A percentile compares a stretch with the other conserved stretches of the same genome.
Conservation (phyloP, 1,140 invertebrate genomes). For the Papilio polyxenes region DNA sequence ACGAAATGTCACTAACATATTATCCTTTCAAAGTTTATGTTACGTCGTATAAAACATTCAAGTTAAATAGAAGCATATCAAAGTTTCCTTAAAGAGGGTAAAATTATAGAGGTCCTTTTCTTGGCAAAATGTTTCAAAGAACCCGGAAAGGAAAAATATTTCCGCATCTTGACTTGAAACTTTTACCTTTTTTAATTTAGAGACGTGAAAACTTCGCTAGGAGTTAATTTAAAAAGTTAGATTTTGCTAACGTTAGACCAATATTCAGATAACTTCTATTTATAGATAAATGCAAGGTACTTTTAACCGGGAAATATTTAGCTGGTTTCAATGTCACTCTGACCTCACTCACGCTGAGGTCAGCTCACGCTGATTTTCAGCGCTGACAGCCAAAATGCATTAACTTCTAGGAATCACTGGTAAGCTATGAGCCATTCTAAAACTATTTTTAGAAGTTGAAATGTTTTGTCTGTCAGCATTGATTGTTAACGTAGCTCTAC, state of each 20-base stretch:
- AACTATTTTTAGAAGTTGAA: too few relatives aligned
- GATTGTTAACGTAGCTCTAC: too few relatives aligned
- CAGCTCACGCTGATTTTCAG: too few relatives aligned
- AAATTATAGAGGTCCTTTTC: slow-evolving; percentile 29
- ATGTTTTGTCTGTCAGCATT: too few relatives aligned
- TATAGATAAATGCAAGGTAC: background rate
- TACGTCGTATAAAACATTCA: background rate
- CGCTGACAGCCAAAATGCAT: too few relatives aligned
- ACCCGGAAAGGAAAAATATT: slow-evolving; percentile 19
- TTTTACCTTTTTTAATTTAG: slow-evolving; percentile 25
- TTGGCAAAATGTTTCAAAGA: background rate
- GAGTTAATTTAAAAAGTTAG: slow-evolving; percentile 15
- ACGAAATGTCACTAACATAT: background rate
- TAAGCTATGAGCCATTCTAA: too few relatives aligned
- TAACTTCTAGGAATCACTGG: too few relatives aligned
- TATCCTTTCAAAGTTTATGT: background rate
- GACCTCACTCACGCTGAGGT: too few relatives aligned
- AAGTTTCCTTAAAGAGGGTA: slow-evolving; percentile 19
- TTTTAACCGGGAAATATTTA: too few relatives aligned
- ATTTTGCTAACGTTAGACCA: background rate
- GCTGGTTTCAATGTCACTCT: too few relatives aligned
- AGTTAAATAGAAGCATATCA: slow-evolving; percentile 5
- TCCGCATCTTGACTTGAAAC: background rate
- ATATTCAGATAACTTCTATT: background rate
- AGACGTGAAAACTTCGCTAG: background rate